A percentile compares a stretch with the other conserved stretches of the same genome.
Conservation (phyloP, 2,797 vertebrate genomes). For the Mionectes olivaceus region DNA sequence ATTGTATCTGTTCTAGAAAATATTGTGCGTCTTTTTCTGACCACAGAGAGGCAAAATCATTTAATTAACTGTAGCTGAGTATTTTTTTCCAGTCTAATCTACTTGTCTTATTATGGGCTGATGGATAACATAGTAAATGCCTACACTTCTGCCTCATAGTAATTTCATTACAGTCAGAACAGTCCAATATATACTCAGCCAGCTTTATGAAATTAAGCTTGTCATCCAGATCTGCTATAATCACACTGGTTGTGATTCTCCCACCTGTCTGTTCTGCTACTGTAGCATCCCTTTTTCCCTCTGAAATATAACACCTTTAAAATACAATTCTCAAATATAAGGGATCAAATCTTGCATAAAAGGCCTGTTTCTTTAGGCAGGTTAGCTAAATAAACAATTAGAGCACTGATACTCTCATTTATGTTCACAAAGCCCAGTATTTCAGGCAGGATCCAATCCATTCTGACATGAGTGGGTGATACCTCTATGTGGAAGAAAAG, state of each 20-base stretch:
- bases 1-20: not conserved
- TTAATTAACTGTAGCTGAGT: not conserved
- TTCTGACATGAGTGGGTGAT: not conserved
- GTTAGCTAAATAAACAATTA: not conserved
- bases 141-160: not conserved
- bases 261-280: not conserved
- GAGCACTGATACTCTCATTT: not conserved
- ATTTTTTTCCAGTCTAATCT: not conserved
- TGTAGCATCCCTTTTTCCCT: not conserved
- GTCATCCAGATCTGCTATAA: not conserved
- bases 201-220: not conserved
- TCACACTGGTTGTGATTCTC: not conserved
- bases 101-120: not conserved
- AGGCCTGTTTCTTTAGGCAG: not conserved
- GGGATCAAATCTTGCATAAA: not conserved
- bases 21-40: not conserved
- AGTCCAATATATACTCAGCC: not conserved
- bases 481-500: not conserved
- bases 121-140: not conserved
- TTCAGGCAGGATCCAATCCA: not conserved
- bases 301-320: not conserved
- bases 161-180: not conserved
- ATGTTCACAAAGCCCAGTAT: not conserved
- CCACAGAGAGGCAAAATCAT: not conserved
- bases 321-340: not conserved